A percentile compares a stretch with the other conserved stretches of the same genome.
phyloP scores from a whole-genome alignment of 2,113 vertebrate species.

The Oncorhynchus tshawytscha region DNA sequence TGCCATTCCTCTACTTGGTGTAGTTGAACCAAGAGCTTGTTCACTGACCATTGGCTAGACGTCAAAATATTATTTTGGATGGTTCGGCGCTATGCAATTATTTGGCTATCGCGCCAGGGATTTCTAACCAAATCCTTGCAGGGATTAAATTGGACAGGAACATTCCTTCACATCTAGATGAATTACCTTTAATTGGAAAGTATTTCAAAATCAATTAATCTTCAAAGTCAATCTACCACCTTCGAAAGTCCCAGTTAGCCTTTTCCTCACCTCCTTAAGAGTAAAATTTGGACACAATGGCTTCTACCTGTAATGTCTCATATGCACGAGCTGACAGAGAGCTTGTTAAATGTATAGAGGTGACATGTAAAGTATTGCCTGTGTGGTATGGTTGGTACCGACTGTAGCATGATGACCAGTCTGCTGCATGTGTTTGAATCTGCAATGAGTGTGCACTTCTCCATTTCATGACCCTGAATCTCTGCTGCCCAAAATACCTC shows the following conservation, averaged over 20 bases:
- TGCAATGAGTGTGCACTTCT: background rate
- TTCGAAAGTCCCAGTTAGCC: background rate
- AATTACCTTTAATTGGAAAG: background rate
- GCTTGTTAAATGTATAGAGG: background rate
- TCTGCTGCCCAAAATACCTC: slow-evolving; percentile 19
- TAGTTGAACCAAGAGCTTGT: background rate
- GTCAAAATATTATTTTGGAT: slow-evolving; percentile 27
- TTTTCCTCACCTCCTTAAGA: background rate
- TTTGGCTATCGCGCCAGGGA: slow-evolving; percentile 21
- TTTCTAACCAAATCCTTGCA: slow-evolving; percentile 48
- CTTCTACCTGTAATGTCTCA: too few species aligned
- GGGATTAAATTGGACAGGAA: slow-evolving; percentile 47
- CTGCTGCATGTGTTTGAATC: background rate
- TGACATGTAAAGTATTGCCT: background rate
- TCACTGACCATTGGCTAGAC: background rate
- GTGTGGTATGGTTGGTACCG: slow-evolving; percentile 13
- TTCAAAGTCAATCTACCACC: background rate
- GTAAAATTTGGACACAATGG: too few species aligned
- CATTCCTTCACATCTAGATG: slow-evolving; percentile 28
- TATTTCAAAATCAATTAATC: background rate
- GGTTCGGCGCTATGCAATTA: background rate
- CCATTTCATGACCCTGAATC: slow-evolving; percentile 14
- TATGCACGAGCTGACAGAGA: background rate
- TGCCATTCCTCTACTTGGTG: background rate
- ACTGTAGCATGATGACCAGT: slow-evolving; percentile 17